Conservation (phyloP, 2,888 invertebrate species). For the Trichogramma evanescens region DNA sequence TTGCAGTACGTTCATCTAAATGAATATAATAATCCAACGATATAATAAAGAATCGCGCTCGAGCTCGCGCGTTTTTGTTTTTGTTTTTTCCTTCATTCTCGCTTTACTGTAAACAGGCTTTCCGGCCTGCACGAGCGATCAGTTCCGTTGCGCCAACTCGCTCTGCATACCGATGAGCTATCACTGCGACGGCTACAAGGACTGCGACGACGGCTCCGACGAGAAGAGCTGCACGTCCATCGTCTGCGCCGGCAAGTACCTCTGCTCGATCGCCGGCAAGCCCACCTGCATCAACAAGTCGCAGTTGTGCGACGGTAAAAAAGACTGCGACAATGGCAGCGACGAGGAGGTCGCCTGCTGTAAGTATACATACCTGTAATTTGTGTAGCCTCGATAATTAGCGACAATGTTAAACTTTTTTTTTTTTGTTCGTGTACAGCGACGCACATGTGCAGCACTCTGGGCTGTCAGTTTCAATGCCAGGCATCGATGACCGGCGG, state of each 20-base stretch:
- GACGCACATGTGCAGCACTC: conserved; percentile 69
- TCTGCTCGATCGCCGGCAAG: conserved; percentile 70
- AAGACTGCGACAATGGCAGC: conserved; percentile 84
- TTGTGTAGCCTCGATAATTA: neutral
- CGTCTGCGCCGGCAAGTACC: conserved; percentile 83
- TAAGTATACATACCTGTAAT: conserved; percentile 51
- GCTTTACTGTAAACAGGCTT: conserved; percentile 61
- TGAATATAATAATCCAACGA: neutral
- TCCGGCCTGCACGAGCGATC: conserved; percentile 79
- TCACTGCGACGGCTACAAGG: conserved; percentile 79
- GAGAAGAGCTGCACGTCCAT: conserved; percentile 82
- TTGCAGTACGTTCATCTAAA: conserved; percentile 64
- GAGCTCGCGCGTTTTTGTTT: neutral
- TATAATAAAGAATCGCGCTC: neutral
- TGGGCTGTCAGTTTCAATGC: conserved; percentile 88
- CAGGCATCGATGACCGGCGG: conserved; percentile 85
- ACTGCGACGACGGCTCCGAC: conserved; percentile 88
- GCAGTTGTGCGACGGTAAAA: conserved; percentile 83
- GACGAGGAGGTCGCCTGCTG: conserved; percentile 86
- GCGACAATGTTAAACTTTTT: conserved; percentile 2
- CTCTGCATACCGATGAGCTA: conserved; percentile 85
- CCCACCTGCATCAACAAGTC: conserved; percentile 83
- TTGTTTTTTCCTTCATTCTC: neutral
- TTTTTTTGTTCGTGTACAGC: conserved; percentile 57
- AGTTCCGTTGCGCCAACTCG: conserved; percentile 88